Evolutionary conservation across 2,888 invertebrate species (phyloP), one percentile per base, ranked within the genome.

Genomic region (Caenorhabditis wallacei): DNA sequence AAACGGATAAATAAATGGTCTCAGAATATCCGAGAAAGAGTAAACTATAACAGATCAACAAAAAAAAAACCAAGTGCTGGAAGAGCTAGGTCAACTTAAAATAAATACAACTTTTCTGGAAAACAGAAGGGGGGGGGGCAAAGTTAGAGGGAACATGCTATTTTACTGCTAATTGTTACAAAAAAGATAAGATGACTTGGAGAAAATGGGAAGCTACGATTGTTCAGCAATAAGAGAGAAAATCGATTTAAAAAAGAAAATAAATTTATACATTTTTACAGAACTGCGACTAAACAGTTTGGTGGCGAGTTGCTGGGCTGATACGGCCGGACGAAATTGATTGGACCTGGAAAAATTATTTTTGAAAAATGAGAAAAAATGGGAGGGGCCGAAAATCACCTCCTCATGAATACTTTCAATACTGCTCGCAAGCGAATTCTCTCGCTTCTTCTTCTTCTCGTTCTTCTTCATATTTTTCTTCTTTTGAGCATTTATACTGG

Each of bases 401-500:
- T 78, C 78, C 37, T 78, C 78, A 16, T 70, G 53, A 24, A 78
- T 69, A 56, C 78, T 78, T 30, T 78, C 78, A 24, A 78, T 78
- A 20, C 57, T 57, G 22, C 59, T 53, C 10, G 72, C 63, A 13
- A 72, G 43, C 13, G 72, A 80, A 16, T 63, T 59, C 64, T 76
- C 81, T 20, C 78, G 56, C 78, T 80, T 85, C 82, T 81, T 84
- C 80, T 80, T 80, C 64, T 82, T 79, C 35, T 75, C 82, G 63
- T 71, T 82, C 54, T 80, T 84, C 46, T 75, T 84, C 72, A 64
- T 26, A 43, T 80, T 71, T 30, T 81, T 84, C 11, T 70, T 63
- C 43, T 71, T 80, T 37, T 78, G 76, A n/a, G 66, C 59, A 20
- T 57, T 59, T 16, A 83, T 85, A 59, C 72, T 78, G 37, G 72